Conservation (phyloP, 2,113 vertebrate species). For the Pteropus alecto region DNA sequence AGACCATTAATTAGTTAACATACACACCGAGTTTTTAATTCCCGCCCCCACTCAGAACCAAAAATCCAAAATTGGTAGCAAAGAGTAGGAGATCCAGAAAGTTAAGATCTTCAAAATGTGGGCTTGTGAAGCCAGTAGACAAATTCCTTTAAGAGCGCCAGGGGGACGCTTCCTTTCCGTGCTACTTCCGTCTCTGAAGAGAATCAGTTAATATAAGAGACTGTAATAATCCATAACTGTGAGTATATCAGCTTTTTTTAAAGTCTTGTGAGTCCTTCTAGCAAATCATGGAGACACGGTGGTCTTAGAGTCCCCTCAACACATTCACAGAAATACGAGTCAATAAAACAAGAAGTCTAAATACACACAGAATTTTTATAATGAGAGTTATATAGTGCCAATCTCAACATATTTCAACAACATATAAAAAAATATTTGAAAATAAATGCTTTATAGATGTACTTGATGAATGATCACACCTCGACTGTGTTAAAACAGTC, state of each 20-base stretch:
- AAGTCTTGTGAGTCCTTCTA: not conserved
- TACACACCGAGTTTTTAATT: not conserved
- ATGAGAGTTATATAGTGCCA: not conserved
- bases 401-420: not conserved
- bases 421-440: not conserved
- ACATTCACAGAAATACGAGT: not conserved
- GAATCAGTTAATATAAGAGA: not conserved
- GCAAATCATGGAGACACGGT: not conserved
- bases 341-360: not conserved
- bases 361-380: not conserved
- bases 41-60: not conserved
- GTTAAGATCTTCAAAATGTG: slow-evolving; percentile 3
- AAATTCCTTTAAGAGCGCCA: not conserved
- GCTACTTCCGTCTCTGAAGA: not conserved
- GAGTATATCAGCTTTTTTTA: not conserved
- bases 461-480: not conserved
- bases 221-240: not conserved
- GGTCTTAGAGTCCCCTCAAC: not conserved
- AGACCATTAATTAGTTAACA: not conserved
- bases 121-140: not conserved
- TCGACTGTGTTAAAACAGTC: not conserved
- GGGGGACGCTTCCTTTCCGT: not conserved
- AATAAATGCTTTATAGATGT: slow-evolving; percentile 34
- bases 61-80: not conserved
- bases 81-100: not conserved